Evolutionary conservation across 2,113 vertebrate genomes (phyloP).

Genomic region (Regulus satrapa): DNA sequence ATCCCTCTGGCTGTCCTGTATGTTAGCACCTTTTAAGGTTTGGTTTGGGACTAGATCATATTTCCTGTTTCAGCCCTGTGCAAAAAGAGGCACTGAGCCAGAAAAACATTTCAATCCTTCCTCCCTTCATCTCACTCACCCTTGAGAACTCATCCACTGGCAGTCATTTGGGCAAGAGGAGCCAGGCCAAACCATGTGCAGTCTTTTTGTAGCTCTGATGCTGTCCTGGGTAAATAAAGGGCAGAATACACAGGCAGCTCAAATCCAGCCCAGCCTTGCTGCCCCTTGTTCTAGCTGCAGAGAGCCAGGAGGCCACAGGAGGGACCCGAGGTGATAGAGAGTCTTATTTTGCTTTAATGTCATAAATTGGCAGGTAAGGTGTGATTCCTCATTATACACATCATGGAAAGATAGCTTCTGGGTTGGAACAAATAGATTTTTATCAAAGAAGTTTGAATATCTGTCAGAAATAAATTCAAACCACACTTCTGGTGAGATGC

Average conservation of each 20-base stretch:
- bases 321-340: not conserved
- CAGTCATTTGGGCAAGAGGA: not conserved
- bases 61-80: not conserved
- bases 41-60: not conserved
- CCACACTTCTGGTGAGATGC: not conserved
- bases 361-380: not conserved
- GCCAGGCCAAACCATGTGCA: not conserved
- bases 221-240: not conserved
- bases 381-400: not conserved
- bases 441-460: not conserved
- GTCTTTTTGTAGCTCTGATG: not conserved
- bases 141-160: not conserved
- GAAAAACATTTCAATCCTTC: not conserved
- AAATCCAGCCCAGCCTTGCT: not conserved
- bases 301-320: not conserved
- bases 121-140: not conserved
- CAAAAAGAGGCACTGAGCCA: not conserved
- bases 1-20: not conserved
- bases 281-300: fast-evolving
- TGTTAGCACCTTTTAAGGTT: constrained; percentile 38
- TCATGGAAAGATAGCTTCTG: not conserved
- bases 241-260: not conserved
- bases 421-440: not conserved
- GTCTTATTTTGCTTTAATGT: not conserved
- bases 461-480: not conserved